phyloP scores from a whole-genome alignment of 2,888 invertebrate genomes.

The Oligia latruncula region DNA sequence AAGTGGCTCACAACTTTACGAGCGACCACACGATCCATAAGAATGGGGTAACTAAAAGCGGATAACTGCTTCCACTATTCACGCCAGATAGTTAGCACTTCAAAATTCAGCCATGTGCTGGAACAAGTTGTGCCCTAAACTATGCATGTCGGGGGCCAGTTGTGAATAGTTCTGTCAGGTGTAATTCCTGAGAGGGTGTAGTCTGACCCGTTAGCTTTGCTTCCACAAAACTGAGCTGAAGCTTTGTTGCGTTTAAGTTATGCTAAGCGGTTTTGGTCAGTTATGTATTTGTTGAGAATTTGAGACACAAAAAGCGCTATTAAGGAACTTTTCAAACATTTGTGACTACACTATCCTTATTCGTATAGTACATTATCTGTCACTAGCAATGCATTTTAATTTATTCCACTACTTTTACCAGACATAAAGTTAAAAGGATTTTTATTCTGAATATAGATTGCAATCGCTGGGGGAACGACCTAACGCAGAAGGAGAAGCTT shows the following conservation, averaged over 20 bases:
- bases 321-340: slow-evolving; percentile 5
- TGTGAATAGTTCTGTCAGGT: slow-evolving; percentile 68
- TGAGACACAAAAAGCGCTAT: slow-evolving; percentile 10
- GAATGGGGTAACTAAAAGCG: slow-evolving; percentile 62
- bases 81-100: slow-evolving; percentile 72
- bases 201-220: slow-evolving; percentile 52
- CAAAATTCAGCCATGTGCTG: slow-evolving; percentile 72
- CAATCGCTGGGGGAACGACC: slow-evolving; percentile 39
- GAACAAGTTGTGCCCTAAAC: slow-evolving; percentile 72
- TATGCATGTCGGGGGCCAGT: slow-evolving; percentile 69
- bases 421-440: slow-evolving; percentile 34
- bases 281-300: slow-evolving; percentile 28
- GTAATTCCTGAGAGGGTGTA: slow-evolving; percentile 62
- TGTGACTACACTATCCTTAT: background rate
- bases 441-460: slow-evolving; percentile 44
- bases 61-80: slow-evolving; percentile 63
- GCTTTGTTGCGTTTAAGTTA: slow-evolving; percentile 57
- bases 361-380: background rate
- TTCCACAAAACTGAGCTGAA: slow-evolving; percentile 47
- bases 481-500: slow-evolving; percentile 56
- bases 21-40: slow-evolving; percentile 54
- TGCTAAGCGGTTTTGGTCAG: slow-evolving; percentile 48
- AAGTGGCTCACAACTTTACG: slow-evolving; percentile 58
- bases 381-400: slow-evolving; percentile 6
- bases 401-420: slow-evolving; percentile 2